Base-by-base conservation (phyloP, 2,888 invertebrate species). In the Prosapia bicincta region DNA sequence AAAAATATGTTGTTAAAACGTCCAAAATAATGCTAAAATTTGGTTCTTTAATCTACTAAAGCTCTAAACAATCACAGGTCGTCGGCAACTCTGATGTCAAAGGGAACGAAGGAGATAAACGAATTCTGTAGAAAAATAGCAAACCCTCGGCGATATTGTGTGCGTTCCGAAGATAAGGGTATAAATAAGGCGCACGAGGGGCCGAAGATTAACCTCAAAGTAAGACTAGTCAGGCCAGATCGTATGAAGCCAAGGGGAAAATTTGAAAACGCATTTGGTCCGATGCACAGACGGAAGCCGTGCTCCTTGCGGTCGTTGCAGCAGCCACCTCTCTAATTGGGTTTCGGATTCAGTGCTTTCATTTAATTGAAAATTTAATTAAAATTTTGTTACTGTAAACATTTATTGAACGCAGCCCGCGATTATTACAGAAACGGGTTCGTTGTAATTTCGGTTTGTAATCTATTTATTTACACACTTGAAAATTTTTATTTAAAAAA, bases 241-340 rank as follows among this genome's bases (percentile, higher is more conserved):
- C 54, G 20, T 6, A 54, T 54, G 54, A 54, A 54, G 20, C 54
- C 20, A 54, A 54, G 54, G 20, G 54, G 54, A 54, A 54, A 54
- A 54, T 54, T 54, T 54, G 54, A 54, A 54, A 54, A 54, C 54
- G 54, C 54, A 54, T 54, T 54, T 54, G 54, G 54, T 54, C 54
- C 20, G 54, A 1, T 54, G 54, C 54, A 54, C 30, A 5, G 5
- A 6, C 30, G 5, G 5, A 9, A 5, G 5, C 9, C 30, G 5
- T 30, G 30, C 13, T 38, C 20, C 54, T 54, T 54, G 54, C 20
- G 20, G 54, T 13, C 5, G 54, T 54, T 54, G 54, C 54, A 20
- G 15, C 38, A 6, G 15, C 38, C 38, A 20, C 54, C 20, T 54
- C 54, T 20, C 54, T 54, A 54, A 54, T 54, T 54, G 54, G 20